A percentile compares a stretch with the other conserved stretches of the same genome.
Conservation (phyloP, 2,797 vertebrate genomes). For the Pseudochirops corinnae region DNA sequence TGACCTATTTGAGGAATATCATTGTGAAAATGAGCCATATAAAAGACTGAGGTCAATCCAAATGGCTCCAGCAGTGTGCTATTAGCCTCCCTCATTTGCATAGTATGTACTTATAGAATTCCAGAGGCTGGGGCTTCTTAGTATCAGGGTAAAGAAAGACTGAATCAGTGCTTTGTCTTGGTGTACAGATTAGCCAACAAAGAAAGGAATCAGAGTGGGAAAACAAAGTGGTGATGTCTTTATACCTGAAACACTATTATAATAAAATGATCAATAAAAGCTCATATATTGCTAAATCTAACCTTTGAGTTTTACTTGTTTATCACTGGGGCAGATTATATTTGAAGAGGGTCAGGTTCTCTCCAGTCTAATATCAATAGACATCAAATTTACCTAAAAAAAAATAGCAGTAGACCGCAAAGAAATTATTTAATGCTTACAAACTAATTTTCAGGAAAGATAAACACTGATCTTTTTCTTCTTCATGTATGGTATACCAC, state of each 20-base stretch:
- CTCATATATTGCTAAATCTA: slow-evolving; percentile 45
- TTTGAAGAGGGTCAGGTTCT: background rate
- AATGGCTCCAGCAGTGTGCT: background rate
- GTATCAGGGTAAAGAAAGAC: slow-evolving; percentile 17
- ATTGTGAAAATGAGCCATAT: background rate
- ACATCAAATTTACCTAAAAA: background rate
- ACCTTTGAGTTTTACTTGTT: slow-evolving; percentile 28
- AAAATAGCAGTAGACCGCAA: background rate
- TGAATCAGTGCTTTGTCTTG: slow-evolving; percentile 36
- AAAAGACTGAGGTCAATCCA: background rate
- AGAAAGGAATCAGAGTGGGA: slow-evolving; percentile 30
- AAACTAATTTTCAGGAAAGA: slow-evolving; percentile 48
- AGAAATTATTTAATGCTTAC: background rate
- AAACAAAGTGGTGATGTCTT: slow-evolving; percentile 24
- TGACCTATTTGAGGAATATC: background rate
- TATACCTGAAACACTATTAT: slow-evolving; percentile 35
- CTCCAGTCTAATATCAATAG: background rate
- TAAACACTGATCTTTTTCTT: slow-evolving; percentile 71
- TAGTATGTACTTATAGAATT: background rate
- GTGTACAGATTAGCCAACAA: slow-evolving; percentile 24
- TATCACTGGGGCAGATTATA: background rate
- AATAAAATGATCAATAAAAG: slow-evolving; percentile 48
- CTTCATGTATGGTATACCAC: slow-evolving; percentile 51
- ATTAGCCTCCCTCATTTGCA: background rate
- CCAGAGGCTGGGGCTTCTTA: background rate